Base-by-base conservation (phyloP, 1,140 invertebrate species). In the Drosophila tropicalis region DNA sequence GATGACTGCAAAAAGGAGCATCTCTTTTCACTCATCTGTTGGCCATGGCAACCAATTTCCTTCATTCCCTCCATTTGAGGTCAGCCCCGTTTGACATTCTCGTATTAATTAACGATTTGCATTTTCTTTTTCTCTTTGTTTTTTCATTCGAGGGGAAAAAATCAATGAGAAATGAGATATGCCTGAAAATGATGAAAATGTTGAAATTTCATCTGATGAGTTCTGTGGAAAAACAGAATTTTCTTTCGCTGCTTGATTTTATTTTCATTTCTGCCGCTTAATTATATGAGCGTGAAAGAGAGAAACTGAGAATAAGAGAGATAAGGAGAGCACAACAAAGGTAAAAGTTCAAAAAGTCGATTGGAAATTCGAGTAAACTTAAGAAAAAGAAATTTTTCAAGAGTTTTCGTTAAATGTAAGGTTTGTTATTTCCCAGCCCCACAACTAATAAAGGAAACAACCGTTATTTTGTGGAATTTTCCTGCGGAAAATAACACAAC, bases 81-180 rank as follows among this genome's bases (percentile, higher is more conserved):
- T 51, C 17, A 51, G n/a, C 44, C 44, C 44, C 44, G 17, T 51
- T 51, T 51, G 44, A 51, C 44, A 51, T 51, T 51, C 17, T 51
- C 17, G 17, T 51, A 51, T 51, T 51, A 51, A 51, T 51, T 51
- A 51, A 51, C 17, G 44, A 51, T 51, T 51, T 51, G 17, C 17
- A 51, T 51, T 51, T 51, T 19, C 44, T 10, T 51, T 51, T 51
- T 22, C 9, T 29, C 29, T 29, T 29, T 29, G 29, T 51, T 51
- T 22, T 51, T 51, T 19, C 44, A 29, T 6, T 51, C 22, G 12
- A 10, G 17, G 7, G 17, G 17, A 22, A 47, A 29, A 51, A 51
- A 51, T 51, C 44, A 51, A 51, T 51, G 44, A 4, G 7, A 51
- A 51, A 51, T 22, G 9, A n/a, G 17, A 51, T 22, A 22, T 22